Evolutionary conservation across 2,888 invertebrate genomes (phyloP).

Genomic region (Dicycla oo): DNA sequence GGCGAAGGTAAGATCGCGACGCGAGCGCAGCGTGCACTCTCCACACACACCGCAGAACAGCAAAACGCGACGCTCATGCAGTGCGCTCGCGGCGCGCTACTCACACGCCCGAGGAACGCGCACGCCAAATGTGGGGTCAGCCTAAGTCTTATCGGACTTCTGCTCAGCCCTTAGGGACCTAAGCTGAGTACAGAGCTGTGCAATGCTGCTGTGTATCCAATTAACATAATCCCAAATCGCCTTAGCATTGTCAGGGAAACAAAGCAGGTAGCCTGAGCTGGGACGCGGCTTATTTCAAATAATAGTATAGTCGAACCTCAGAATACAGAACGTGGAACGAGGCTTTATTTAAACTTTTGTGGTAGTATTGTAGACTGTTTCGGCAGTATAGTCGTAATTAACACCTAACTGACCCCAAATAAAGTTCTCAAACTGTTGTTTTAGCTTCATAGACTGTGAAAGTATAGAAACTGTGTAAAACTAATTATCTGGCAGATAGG

Average conservation of each 20-base stretch:
- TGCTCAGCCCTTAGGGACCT: neutral
- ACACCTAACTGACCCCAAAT: neutral
- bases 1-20: no score
- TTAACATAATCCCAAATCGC: slow-evolving; percentile 49
- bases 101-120: no score
- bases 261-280: neutral
- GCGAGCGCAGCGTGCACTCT: no score
- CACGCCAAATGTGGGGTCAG: no score
- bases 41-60: no score
- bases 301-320: no score
- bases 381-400: neutral
- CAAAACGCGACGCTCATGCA: no score
- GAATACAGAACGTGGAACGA: no score
- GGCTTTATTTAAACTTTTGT: neutral
- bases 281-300: slow-evolving; percentile 17
- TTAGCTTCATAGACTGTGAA: neutral
- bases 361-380: neutral
- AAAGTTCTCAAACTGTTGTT: neutral
- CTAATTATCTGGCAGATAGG: no score
- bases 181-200: neutral
- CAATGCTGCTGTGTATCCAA: slow-evolving; percentile 30
- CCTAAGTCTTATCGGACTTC: slow-evolving; percentile 9
- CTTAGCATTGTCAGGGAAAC: slow-evolving; percentile 32
- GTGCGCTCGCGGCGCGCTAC: no score
- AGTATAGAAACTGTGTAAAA: no score